Evolutionary conservation across 2,888 invertebrate species (phyloP), one percentile per base, ranked within the genome.

Genomic region (Augochlorella aurata): DNA sequence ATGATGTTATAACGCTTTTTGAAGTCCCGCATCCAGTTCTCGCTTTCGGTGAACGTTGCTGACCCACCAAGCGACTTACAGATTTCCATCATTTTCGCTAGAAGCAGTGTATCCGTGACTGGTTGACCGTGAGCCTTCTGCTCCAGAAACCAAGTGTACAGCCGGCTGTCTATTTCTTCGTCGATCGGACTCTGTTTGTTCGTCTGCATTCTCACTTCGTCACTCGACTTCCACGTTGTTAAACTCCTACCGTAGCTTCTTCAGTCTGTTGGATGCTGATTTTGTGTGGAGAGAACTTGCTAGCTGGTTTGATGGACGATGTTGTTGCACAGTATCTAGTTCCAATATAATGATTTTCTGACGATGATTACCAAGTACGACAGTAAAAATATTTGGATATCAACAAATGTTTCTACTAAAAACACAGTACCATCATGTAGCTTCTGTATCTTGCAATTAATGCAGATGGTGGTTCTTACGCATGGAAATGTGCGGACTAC

Each of bases 71-170:
- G 65, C 14, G 66, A 52, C 8, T 44, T 67, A 3, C 44, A 44
- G 18, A 74, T 21, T 29, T 74, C 52, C 24, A 24, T 29, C 18
- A 52, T 24, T n/a, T 74, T 74, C 10, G 38, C 66, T 44, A 52
- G 4, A 2, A 74, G 45, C 18, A 16, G 16, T 4, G 24, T 2
- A 45, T 74, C 52, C 21, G 65, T 74, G 24, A 74, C 50, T 12
- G 21, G 24, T 16, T 52, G 10, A 1, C 52, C 66, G 5, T 44
- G 21, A 21, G 21, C 21, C 18, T 52, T 45, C 21, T 66, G 52
- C 9, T 74, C 44, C 14, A 74, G n/a, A 16, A 74, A 66, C 74
- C 74, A 74, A 2, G 49, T 21, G 9, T 74, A 74, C 14, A 74
- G 44, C 1, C 44, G 74, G 9, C 0, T 38, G 18, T 66, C 50